Conservation (phyloP, 2,113 vertebrate species). For the Thryonomys swinderianus region DNA sequence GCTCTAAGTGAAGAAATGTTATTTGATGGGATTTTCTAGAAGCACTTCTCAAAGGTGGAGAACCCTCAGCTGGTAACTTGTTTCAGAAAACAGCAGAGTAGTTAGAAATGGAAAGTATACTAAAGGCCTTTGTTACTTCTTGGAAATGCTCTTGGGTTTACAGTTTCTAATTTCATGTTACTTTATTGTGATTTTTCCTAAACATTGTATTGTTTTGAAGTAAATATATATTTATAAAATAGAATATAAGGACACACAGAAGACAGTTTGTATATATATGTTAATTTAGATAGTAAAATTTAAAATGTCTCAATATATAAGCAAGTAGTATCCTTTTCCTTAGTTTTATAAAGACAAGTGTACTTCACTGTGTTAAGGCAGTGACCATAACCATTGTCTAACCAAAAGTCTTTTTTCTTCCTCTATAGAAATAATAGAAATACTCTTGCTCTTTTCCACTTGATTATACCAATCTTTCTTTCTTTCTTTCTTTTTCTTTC, state of each 20-base stretch:
- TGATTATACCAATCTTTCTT: not conserved
- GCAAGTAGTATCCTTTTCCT: not conserved
- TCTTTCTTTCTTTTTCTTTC: too few species aligned
- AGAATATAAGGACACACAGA: not conserved
- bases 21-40: constrained; percentile 61
- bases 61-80: not conserved
- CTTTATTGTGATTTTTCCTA: not conserved
- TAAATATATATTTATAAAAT: not conserved
- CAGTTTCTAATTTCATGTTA: not conserved
- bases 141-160: not conserved
- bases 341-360: not conserved
- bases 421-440: not conserved
- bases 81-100: not conserved
- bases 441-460: not conserved
- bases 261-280: not conserved
- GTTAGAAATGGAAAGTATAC: constrained; percentile 34
- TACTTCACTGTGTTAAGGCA: not conserved
- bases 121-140: not conserved
- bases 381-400: not conserved
- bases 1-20: constrained; percentile 16
- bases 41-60: constrained; percentile 16
- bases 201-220: not conserved
- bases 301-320: not conserved
- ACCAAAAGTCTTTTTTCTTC: not conserved
- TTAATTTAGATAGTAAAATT: not conserved